Base-by-base conservation (phyloP, 2,797 vertebrate species). In the Scarus forsteni region DNA sequence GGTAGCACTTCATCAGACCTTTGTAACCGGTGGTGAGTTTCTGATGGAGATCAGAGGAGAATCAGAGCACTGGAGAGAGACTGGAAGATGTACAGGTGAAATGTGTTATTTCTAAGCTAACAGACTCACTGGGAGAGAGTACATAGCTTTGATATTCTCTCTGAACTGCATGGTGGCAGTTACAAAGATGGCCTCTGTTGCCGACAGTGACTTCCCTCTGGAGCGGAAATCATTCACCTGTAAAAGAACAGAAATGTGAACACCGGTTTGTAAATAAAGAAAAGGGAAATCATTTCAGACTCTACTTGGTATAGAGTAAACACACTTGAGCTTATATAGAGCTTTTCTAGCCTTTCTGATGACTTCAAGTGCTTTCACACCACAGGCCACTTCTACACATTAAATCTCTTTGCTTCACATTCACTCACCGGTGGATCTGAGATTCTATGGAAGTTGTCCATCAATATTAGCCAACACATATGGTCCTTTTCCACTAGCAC, bases 191-290 rank as follows among this genome's bases (percentile, higher is more conserved):
- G 92, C 88, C 70, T 99, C 98, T 0, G 95, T 94, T 35, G 92
- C 94, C 0, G 98, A 97, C 75, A 99, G 95, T 57, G 95, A 92
- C 68, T 94, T 95, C 60, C 93, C 93, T 35, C 94, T 90, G 14
- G 97, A 97, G 60, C 94, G 96, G 36, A 99, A 92, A 66, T 99
- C 97, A 8, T 98, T 99, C 75, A 99, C 96, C 98, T 99, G 61
- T 27, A 70, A 18, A 2, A 7, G 42, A 49, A 64, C 5, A 5
- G 8, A 38, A 38, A 38, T 1, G 53, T 12, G 69, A 56, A 39
- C 0, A 44, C 48, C 64, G 56, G n/a, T n/a, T n/a, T 5, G 9
- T 42, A 4, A 9, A 5, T 8, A 1, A 39, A 39, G 38, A 39
- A 39, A 39, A 39, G 27, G 27, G 27, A 27, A 27, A 27, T 27